Conservation (phyloP, 2,113 vertebrate species). For the Scomber colias region DNA sequence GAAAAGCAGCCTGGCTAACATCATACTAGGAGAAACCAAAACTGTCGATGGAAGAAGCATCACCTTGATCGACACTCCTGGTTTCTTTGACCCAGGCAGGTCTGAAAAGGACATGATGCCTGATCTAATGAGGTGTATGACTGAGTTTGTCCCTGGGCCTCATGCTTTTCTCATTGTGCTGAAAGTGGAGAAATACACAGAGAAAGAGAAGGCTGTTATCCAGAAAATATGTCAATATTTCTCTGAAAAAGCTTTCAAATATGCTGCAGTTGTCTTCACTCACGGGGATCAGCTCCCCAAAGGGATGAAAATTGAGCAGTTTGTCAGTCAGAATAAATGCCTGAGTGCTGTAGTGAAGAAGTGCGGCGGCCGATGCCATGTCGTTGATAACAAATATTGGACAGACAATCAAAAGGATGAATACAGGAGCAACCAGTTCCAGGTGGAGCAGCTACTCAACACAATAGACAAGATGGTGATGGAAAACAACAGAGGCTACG, state of each 20-base stretch:
- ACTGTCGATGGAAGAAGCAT: neutral
- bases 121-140: neutral
- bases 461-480: slow-evolving; percentile 3
- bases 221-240: neutral
- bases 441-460: slow-evolving; percentile 6
- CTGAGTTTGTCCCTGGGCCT: too few relatives aligned
- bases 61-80: slow-evolving; percentile 2
- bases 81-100: slow-evolving; percentile 8
- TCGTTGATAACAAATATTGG: neutral
- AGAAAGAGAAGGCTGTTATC: neutral
- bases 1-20: slow-evolving; percentile 44
- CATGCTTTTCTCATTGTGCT: too few relatives aligned
- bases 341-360: neutral
- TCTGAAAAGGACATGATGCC: neutral
- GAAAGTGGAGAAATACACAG: too few relatives aligned
- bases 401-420: neutral
- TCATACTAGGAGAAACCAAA: slow-evolving; percentile 2
- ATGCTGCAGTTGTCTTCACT: slow-evolving; percentile 13
- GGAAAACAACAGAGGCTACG: neutral
- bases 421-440: slow-evolving; percentile 2
- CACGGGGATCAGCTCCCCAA: neutral
- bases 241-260: slow-evolving; percentile 9
- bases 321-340: neutral
- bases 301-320: neutral
- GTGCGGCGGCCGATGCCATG: slow-evolving; percentile 1